Percentiles rank a stretch among this genome's conserved stretches.
phyloP scores from a whole-genome alignment of 2,113 vertebrate genomes.

The Caloenas nicobarica region DNA sequence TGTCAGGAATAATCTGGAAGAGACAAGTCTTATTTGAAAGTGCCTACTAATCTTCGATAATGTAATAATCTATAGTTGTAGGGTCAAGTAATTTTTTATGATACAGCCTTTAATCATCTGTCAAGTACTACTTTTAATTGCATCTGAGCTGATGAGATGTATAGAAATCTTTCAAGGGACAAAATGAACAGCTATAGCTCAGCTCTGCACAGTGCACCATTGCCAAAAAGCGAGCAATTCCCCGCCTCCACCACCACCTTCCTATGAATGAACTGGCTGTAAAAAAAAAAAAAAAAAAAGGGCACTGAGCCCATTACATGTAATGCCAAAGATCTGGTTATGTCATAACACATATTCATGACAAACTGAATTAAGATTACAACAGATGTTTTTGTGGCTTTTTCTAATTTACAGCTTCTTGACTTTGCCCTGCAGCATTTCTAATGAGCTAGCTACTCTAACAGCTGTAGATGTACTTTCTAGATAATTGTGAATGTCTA shows the following conservation, averaged over 20 bases:
- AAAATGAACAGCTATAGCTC: not conserved
- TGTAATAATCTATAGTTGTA: not conserved
- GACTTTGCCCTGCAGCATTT: not conserved
- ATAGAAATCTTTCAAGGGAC: not conserved
- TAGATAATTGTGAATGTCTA: not conserved
- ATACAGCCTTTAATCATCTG: not conserved
- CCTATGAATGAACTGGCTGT: not conserved
- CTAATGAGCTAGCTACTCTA: not conserved
- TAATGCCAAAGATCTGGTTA: not conserved
- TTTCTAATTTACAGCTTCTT: not conserved
- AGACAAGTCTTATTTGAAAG: not conserved
- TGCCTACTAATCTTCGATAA: not conserved
- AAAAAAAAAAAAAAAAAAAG: not conserved
- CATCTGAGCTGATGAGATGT: not conserved
- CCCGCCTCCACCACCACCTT: not conserved
- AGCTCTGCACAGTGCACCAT: not conserved
- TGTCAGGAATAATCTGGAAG: constrained; percentile 18
- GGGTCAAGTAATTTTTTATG: not conserved
- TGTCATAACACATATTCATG: not conserved
- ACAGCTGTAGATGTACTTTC: not conserved
- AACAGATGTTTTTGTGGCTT: not conserved
- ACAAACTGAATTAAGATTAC: not conserved
- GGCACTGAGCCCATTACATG: not conserved
- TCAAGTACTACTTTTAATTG: not conserved
- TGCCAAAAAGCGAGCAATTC: not conserved